Percentiles rank a stretch among this genome's conserved stretches.
Conservation (phyloP, 2,113 vertebrate species). For the Egretta garzetta region DNA sequence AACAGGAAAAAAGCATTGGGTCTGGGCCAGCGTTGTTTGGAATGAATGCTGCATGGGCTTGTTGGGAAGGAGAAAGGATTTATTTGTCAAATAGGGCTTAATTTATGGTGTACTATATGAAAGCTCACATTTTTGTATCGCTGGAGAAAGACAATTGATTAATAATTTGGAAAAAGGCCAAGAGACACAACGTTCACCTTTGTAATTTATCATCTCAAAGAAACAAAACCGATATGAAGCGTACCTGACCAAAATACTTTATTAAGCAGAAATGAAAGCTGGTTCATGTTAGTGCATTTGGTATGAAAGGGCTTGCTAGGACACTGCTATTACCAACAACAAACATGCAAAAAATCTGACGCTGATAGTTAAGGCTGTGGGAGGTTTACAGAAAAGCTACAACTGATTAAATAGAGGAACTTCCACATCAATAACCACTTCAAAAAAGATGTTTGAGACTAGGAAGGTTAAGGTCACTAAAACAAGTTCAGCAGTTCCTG, state of each 20-base stretch:
- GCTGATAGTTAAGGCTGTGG: not conserved
- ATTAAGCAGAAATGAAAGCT: not conserved
- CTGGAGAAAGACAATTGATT: not conserved
- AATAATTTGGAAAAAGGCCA: slow-evolving; percentile 38
- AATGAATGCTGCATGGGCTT: not conserved
- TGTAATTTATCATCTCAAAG: not conserved
- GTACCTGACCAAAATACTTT: not conserved
- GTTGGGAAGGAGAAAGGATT: not conserved
- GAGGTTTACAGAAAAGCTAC: not conserved
- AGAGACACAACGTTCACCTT: not conserved
- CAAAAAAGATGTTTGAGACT: not conserved
- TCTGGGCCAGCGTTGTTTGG: not conserved
- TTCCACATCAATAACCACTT: not conserved
- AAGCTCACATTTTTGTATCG: not conserved
- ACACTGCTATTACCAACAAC: not conserved
- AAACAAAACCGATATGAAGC: not conserved
- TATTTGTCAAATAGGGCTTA: not conserved
- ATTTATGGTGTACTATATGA: not conserved
- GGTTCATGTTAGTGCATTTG: not conserved
- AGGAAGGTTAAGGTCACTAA: not conserved
- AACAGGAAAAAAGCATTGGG: not conserved
- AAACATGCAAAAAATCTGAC: not conserved
- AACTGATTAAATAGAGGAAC: not conserved
- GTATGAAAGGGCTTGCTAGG: not conserved
- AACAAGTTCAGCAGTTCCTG: not conserved